These are phyloP conservation scores for Zeus faber DNA, from an alignment of 2,113 vertebrate genomes.

Conservation along the genomic window DNA sequence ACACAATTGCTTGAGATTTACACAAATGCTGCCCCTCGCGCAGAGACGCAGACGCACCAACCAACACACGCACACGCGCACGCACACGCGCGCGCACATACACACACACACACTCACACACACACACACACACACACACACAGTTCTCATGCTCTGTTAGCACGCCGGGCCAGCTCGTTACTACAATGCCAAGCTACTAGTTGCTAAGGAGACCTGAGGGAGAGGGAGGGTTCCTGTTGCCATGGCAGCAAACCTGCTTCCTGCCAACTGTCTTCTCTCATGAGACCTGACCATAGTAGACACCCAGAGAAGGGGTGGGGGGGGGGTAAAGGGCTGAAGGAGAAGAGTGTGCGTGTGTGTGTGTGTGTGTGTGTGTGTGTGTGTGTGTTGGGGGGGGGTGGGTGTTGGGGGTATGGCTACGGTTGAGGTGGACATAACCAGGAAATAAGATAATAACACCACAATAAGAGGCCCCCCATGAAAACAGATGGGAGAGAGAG, in stretches of 20 bases:
- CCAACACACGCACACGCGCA: neutral
- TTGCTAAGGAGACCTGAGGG: slow-evolving; percentile 81
- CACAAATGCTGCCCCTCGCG: neutral
- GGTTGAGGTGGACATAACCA: slow-evolving; percentile 58
- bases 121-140: slow-evolving; percentile 29
- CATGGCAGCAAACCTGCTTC: slow-evolving; percentile 79
- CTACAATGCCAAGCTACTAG: slow-evolving; percentile 79
- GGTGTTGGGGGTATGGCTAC: slow-evolving; percentile 47
- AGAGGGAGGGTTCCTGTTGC: slow-evolving; percentile 81
- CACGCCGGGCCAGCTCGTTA: slow-evolving; percentile 75
- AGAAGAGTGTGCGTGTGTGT: too few relatives aligned
- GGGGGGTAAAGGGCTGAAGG: slow-evolving; percentile 47
- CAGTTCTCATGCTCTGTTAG: slow-evolving; percentile 45
- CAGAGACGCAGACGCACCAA: neutral
- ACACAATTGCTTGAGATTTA: neutral
- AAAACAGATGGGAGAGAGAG: slow-evolving; percentile 32
- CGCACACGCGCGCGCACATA: slow-evolving; percentile 16
- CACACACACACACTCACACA: slow-evolving; percentile 25
- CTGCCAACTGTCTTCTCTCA: slow-evolving; percentile 76
- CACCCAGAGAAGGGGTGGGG: slow-evolving; percentile 31
- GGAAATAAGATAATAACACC: slow-evolving; percentile 49
- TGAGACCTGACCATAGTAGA: slow-evolving; percentile 74
- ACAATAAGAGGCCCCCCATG: slow-evolving; percentile 12
- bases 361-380: too few relatives aligned
- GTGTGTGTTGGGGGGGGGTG: slow-evolving; percentile 38